Percentiles rank a stretch among this genome's conserved stretches.
Conservation (phyloP, 1,140 invertebrate genomes). For the Idris sp. region DNA sequence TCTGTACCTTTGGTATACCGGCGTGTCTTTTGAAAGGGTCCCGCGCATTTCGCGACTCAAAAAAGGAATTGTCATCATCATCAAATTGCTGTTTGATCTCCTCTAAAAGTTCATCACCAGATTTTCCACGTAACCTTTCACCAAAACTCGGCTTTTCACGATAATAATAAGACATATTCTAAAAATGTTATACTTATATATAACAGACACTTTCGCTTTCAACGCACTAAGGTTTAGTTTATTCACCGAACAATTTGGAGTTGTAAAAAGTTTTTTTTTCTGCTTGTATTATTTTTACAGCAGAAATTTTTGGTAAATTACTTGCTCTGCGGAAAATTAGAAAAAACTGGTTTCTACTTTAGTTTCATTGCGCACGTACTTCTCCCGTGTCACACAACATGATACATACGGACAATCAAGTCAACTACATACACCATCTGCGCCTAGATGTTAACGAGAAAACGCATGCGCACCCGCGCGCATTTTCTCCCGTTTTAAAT, state of each 20-base stretch:
- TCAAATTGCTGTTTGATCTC: conserved; percentile 75
- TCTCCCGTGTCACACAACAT: background rate
- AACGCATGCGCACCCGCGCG: no score
- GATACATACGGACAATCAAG: conserved; percentile 1
- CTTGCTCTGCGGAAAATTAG: no score
- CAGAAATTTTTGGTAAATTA: no score
- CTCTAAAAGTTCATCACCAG: conserved; percentile 74
- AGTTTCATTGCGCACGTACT: no score
- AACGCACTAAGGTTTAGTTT: no score
- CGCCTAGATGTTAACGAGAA: no score
- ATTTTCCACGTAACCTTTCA: conserved; percentile 73
- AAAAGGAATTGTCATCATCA: conserved; percentile 73
- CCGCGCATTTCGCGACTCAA: conserved; percentile 65
- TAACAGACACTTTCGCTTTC: conserved; percentile 8
- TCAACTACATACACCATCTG: no score
- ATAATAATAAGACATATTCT: conserved; percentile 75
- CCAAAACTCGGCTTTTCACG: conserved; percentile 74
- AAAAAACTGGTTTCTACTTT: no score
- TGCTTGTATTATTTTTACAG: no score
- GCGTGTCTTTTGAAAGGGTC: conserved; percentile 71
- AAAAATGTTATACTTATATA: conserved; percentile 12
- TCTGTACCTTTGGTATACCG: conserved; percentile 71
- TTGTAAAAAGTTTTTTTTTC: no score
- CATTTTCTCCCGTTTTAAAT: no score
- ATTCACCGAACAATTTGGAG: no score